Base-by-base conservation (phyloP, 2,888 invertebrate species). In the Dicyrtoma fusca region DNA sequence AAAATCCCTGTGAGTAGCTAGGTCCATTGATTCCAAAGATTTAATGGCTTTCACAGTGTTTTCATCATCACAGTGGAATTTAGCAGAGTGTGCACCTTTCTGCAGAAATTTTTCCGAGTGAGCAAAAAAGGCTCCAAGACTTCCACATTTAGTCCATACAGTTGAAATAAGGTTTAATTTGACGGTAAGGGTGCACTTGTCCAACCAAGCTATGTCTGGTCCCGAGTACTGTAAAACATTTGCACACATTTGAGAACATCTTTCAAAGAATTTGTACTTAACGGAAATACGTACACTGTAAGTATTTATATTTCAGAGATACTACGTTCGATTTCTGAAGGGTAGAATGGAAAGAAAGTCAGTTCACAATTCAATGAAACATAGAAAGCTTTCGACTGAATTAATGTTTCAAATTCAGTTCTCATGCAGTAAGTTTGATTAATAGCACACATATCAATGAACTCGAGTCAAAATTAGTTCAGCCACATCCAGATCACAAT, bases 51-150 rank as follows among this genome's bases (percentile, higher is more conserved):
- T 79, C 0, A 79, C 73, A 13, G 77, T 79, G 25, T 74, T 79
- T 68, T 79, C 80, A 62, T 80, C 80, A 55, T 80, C 80, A 63
- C 80, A 80, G 53, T 78, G 78, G 34, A 77, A 75, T 42, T 75
- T 76, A 11, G 73, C 73, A 14, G 74, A 47, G 13, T 68, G 66
- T 6, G 59, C 57, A 4, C 74, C 74, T 49, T 76, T 77, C 44
- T 76, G 77, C 14, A 75, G 69, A 59, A 74, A 76, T 66, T 77
- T 80, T 68, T 80, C 80, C n/a, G 79, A 69, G 65, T 79, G 78
- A 49, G 78, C 78, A 71, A 80, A 80, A 44, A 80, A 79, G 6
- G 79, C 79, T 51, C 80, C 80, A n/a, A 79, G 76, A 68, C 49
- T 57, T 21, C 79, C 79, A 64, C 77, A 79, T 68, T 75, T 77